phyloP scores from a whole-genome alignment of 37 sponge, comb jelly and placozoan species.

The Dysidea cf. avara region DNA sequence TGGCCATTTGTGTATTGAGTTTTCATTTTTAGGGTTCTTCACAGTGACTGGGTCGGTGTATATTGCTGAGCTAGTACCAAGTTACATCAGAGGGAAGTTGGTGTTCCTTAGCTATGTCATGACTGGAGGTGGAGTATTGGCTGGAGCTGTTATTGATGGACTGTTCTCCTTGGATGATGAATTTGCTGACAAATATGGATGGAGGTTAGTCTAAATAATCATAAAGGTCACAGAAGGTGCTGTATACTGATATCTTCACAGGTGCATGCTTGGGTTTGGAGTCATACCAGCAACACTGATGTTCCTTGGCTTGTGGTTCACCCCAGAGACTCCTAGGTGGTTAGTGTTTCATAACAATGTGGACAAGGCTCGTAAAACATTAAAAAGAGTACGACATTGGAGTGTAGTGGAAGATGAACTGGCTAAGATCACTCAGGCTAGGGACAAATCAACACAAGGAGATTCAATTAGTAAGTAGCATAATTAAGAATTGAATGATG shows the following conservation, averaged over 20 bases:
- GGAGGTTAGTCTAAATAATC: slow-evolving; percentile 70
- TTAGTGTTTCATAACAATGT: slow-evolving; percentile 64
- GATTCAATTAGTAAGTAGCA: slow-evolving; percentile 32
- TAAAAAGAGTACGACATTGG: no score
- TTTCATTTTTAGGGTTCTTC: slow-evolving; percentile 72
- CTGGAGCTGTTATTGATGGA: slow-evolving; percentile 74
- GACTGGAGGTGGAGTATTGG: slow-evolving; percentile 83
- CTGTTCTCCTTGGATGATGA: slow-evolving; percentile 51
- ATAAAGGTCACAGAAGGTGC: no score
- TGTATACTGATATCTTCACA: no score
- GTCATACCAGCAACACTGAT: slow-evolving; percentile 77
- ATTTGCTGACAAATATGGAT: slow-evolving; percentile 50
- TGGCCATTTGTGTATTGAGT: no score
- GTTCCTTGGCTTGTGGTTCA: slow-evolving; percentile 80
- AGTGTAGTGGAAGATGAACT: slow-evolving; percentile 43
- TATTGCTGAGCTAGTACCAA: slow-evolving; percentile 85
- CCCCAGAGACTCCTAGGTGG: slow-evolving; percentile 92
- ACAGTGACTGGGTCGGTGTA: slow-evolving; percentile 85
- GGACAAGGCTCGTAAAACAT: slow-evolving; percentile 44
- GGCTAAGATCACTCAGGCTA: slow-evolving; percentile 44
- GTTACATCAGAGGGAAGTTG: slow-evolving; percentile 75
- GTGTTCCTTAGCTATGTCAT: slow-evolving; percentile 69
- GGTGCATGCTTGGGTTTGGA: slow-evolving; percentile 79
- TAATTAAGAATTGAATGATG: no score
- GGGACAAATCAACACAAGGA: slow-evolving; percentile 28